phyloP scores from a whole-genome alignment of 2,113 vertebrate genomes.

The Siphamia tubifer region DNA sequence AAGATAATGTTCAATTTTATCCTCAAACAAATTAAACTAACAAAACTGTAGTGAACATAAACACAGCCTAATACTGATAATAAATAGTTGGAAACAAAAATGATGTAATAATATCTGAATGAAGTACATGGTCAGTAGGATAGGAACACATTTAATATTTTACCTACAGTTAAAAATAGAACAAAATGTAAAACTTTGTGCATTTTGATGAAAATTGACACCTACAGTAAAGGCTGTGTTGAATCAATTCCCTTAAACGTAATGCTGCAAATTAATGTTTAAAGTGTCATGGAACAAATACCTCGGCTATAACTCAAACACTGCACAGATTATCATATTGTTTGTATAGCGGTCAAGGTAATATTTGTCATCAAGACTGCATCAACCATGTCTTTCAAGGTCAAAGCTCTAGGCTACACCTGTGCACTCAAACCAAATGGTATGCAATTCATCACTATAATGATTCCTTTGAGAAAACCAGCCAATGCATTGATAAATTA shows the following conservation, averaged over 20 bases:
- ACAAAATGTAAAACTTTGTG: background rate
- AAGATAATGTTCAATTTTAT: too few relatives aligned
- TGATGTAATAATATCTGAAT: background rate
- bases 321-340: slow-evolving; percentile 6
- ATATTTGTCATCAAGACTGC: slow-evolving; percentile 12
- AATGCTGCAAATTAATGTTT: background rate
- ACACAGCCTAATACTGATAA: slow-evolving; percentile 5
- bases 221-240: background rate
- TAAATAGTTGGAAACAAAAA: too few relatives aligned
- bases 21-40: too few relatives aligned
- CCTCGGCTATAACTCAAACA: too few relatives aligned
- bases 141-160: background rate
- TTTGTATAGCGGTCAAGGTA: slow-evolving; percentile 39
- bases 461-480: slow-evolving; percentile 81
- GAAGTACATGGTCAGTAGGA: background rate
- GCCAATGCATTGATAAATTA: slow-evolving; percentile 80
- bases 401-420: slow-evolving; percentile 46
- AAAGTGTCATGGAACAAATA: background rate
- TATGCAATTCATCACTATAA: slow-evolving; percentile 79
- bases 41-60: slow-evolving; percentile 17
- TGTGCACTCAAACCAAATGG: slow-evolving; percentile 37
- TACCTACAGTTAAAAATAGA: background rate
- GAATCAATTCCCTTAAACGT: background rate
- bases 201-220: background rate
- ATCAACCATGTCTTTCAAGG: slow-evolving; percentile 40